phyloP scores from a whole-genome alignment of 2,113 vertebrate genomes.

The human region DNA sequence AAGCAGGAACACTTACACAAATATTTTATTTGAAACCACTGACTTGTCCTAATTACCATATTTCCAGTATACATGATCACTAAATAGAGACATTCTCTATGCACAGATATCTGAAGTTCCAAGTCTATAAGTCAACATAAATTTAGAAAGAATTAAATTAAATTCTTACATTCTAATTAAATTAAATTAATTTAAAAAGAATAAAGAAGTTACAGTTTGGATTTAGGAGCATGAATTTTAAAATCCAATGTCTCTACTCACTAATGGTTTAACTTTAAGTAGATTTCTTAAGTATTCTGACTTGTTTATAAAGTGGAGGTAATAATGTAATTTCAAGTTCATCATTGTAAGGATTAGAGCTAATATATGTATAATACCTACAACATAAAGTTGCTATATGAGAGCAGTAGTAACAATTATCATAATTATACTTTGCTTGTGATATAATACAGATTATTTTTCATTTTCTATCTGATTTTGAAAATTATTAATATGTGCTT shows the following conservation, averaged over 20 bases:
- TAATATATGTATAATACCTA: neutral
- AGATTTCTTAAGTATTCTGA: neutral
- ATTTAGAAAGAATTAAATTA: neutral
- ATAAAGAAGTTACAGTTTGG: neutral
- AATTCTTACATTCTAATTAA: no score
- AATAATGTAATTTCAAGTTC: neutral
- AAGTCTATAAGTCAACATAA: neutral
- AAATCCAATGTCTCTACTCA: neutral
- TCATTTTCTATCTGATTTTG: neutral
- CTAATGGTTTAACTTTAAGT: neutral
- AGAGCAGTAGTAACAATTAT: neutral
- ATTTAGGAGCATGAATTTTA: neutral
- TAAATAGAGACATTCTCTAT: neutral
- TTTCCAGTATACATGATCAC: neutral
- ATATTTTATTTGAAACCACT: neutral
- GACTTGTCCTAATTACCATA: neutral
- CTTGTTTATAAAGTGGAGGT: neutral
- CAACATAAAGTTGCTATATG: neutral
- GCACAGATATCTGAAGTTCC: neutral
- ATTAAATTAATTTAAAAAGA: neutral
- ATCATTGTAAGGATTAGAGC: neutral
- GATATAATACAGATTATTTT: neutral
- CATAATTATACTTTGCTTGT: neutral
- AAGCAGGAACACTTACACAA: neutral
- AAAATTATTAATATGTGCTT: neutral